These are phyloP conservation scores for Prosopocoilus inquinatus DNA, from an alignment of 2,888 invertebrate species.

Conservation along the genomic window DNA sequence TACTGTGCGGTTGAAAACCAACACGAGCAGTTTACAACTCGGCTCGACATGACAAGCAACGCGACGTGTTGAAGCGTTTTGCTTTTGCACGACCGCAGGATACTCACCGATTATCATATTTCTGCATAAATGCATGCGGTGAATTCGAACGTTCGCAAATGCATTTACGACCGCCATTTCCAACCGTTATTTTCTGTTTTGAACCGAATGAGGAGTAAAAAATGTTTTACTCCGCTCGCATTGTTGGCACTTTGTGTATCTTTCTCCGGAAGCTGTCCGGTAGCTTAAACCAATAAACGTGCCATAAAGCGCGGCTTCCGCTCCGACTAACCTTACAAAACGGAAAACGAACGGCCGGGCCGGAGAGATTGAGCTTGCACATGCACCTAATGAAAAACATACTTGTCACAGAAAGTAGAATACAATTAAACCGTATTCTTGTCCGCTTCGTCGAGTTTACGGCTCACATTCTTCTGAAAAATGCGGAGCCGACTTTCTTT, in stretches of 20 bases:
- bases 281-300: neutral
- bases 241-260: neutral
- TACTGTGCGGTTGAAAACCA: constrained; percentile 12
- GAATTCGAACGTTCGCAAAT: too few species aligned
- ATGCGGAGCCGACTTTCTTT: too few species aligned
- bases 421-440: neutral
- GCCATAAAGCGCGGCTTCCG: neutral
- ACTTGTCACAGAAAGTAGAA: neutral
- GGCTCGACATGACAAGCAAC: neutral
- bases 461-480: too few species aligned
- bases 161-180: too few species aligned
- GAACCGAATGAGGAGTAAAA: too few species aligned
- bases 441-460: too few species aligned
- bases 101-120: neutral
- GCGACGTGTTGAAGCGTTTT: neutral
- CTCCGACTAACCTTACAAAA: neutral
- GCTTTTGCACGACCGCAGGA: neutral
- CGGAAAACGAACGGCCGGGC: neutral
- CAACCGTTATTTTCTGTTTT: too few species aligned
- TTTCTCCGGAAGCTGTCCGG: neutral
- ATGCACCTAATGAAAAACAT: constrained; percentile 1
- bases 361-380: neutral
- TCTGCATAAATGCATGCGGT: too few species aligned
- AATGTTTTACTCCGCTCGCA: too few species aligned
- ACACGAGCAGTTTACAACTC: neutral